Base-by-base conservation (phyloP, 2,113 vertebrate species). In the Leucopsar rothschildi region DNA sequence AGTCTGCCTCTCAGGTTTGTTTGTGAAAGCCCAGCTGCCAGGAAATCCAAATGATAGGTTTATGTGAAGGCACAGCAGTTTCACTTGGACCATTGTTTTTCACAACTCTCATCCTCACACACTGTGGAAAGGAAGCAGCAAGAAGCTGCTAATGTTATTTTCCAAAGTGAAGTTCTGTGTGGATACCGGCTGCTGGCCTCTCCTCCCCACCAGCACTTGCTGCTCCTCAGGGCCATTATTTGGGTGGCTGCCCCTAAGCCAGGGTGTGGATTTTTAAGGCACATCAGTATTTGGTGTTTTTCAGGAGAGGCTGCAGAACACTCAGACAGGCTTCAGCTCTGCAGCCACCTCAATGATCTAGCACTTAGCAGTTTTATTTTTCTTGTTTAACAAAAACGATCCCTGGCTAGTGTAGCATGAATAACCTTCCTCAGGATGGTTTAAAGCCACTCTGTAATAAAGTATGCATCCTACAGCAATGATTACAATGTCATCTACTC, bases 281-380 rank as follows among this genome's bases (percentile, higher is more conserved):
- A 10, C 11, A 52, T n/a, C 88, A 88, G 92, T 60, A 59, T 16
- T 29, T 21, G 0, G 0, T 15, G 22, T 56, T 86, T 79, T 60
- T 61, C 64, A 73, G 50, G 68, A 83, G 45, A 56, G 45, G 6
- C 59, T 77, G 71, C 71, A 71, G 76, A 92, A 49, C 37, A 33
- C 78, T 69, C 75, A 63, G 71, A 63, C 37, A 59, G 82, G 35
- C 52, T 88, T 59, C 35, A 69, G 27, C 76, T 77, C 87, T 35
- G 44, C 90, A 78, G 85, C 39, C 90, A 53, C 79, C 68, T 81
- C 78, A 93, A 86, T n/a, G 72, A 92, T 66, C 52, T 56, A 60
- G 56, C 72, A 75, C 85, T 96, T 68, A 88, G 75, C 52, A 59
- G 60, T 86, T 93, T 90, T 86, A 95, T 96, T 96, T 94, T 94